Evolutionary conservation across 2,888 invertebrate species (phyloP).

Genomic region (Drosophila borealis): DNA sequence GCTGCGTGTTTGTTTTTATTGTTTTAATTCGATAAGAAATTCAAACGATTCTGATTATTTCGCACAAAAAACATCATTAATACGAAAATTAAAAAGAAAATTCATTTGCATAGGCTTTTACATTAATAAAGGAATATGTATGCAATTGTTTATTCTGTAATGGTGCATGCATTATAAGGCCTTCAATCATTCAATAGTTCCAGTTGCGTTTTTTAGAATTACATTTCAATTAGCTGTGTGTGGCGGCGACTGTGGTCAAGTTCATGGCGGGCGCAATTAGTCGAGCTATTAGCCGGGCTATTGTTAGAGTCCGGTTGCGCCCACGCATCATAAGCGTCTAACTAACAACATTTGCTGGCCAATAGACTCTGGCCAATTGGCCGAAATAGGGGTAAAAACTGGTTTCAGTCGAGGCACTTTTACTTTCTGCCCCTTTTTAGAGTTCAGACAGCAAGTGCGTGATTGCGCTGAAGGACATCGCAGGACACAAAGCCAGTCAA

Average conservation of each 20-base stretch:
- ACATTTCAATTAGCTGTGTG: slow-evolving; percentile 9
- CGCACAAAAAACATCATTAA: too few relatives aligned
- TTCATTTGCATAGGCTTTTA: too few relatives aligned
- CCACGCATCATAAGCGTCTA: slow-evolving; percentile 1
- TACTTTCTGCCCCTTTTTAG: slow-evolving; percentile 48
- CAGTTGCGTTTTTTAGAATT: background rate
- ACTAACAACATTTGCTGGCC: slow-evolving; percentile 18
- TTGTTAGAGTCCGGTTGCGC: slow-evolving; percentile 20
- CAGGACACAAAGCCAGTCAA: slow-evolving; percentile 46
- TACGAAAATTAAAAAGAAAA: background rate
- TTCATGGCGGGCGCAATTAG: slow-evolving; percentile 36
- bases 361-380: slow-evolving; percentile 25
- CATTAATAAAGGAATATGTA: background rate
- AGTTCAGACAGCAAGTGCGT: slow-evolving; percentile 74
- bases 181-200: background rate
- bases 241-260: slow-evolving; percentile 19
- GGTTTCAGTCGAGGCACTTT: slow-evolving; percentile 45
- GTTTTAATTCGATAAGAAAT: slow-evolving; percentile 8
- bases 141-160: background rate
- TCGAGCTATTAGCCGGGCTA: background rate
- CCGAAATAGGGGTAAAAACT: slow-evolving; percentile 26
- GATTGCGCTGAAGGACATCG: slow-evolving; percentile 71
- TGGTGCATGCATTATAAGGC: slow-evolving; percentile 1
- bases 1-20: slow-evolving; percentile 5
- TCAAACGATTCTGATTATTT: background rate